Evolutionary conservation across 2,797 vertebrate species (phyloP).

Genomic region (Cuniculus paca): DNA sequence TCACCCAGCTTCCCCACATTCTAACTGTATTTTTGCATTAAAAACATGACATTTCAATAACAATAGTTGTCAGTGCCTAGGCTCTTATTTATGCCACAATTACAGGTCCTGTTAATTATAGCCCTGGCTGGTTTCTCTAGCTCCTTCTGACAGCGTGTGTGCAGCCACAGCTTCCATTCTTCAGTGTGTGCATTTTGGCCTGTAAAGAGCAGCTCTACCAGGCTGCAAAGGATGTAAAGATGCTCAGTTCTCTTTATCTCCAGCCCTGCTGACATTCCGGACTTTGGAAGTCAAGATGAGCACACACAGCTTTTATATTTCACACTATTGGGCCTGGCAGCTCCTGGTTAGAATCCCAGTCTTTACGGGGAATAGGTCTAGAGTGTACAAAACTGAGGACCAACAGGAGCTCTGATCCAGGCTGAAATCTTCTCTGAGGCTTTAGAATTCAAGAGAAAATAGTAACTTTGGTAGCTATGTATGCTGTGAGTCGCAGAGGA

Average conservation of each 20-base stretch:
- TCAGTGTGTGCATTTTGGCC: not conserved
- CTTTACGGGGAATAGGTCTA: not conserved
- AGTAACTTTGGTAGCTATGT: not conserved
- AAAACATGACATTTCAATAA: constrained; percentile 81
- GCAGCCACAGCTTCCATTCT: not conserved
- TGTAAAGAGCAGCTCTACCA: not conserved
- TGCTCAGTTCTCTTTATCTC: not conserved
- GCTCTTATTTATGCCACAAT: constrained; percentile 79
- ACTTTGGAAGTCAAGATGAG: not conserved
- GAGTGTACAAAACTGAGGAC: not conserved
- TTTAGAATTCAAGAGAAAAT: not conserved
- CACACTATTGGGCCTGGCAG: not conserved
- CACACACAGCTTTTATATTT: not conserved
- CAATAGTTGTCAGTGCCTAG: constrained; percentile 72
- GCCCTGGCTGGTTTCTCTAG: constrained; percentile 48
- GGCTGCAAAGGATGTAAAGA: not conserved
- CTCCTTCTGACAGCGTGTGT: constrained; percentile 38
- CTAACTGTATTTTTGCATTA: constrained; percentile 76
- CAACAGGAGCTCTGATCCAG: constrained; percentile 12
- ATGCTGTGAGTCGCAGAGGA: not conserved
- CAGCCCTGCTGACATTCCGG: not conserved
- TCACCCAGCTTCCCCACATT: constrained; percentile 64
- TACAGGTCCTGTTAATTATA: constrained; percentile 79
- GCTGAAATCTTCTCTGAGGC: constrained; percentile 35
- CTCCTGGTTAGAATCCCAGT: not conserved